Base-by-base conservation (phyloP, 1,140 invertebrate species). In the Wasmannia auropunctata region DNA sequence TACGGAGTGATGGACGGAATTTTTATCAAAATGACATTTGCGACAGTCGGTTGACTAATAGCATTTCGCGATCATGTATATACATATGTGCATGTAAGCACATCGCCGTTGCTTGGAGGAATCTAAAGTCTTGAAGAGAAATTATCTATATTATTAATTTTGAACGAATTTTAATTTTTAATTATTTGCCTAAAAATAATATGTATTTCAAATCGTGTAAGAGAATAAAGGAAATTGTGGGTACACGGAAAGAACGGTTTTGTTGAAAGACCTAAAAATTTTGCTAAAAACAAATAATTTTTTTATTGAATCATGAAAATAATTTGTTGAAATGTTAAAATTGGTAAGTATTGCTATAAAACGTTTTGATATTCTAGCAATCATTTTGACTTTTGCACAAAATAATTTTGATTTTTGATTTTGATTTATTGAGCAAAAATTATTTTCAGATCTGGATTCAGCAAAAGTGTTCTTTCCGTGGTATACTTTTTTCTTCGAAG, bases 11-110 rank as follows among this genome's bases (percentile, higher is more conserved):
- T 56, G 19, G 22, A 51, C 79, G 37, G 31, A 56, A 81, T 72
- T 81, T 74, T 74, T 56, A 51, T 22, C 22, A 40, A 31, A 31
- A 22, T 34, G 31, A 67, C 63, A 40, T 5, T 14, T 7, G 56
- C 3, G 22, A 63, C 40, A 77, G 37, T 63, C 19, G 22, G 25
- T n/a, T 77, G 62, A 80, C 40, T 22, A 80, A 80, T 80, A 28
- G 14, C 37, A 60, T 10, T 43, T 31, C 7, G 25, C 51, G 16
- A 54, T 37, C n/a, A 5, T 22, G 31, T 14, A 19, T 63, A n/a
- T n/a, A n/a, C n/a, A n/a, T n/a, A 63, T 8, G 58, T 34, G 7
- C 22, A 10, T 58, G 16, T n/a, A 11, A 25, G 34, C 31, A 31
- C 6, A 62, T 69, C 8, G 54, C 16, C 11, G 5, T 25, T 11